These are phyloP conservation scores for Mallotus villosus DNA, from an alignment of 2,797 vertebrate genomes.

Conservation along the genomic window DNA sequence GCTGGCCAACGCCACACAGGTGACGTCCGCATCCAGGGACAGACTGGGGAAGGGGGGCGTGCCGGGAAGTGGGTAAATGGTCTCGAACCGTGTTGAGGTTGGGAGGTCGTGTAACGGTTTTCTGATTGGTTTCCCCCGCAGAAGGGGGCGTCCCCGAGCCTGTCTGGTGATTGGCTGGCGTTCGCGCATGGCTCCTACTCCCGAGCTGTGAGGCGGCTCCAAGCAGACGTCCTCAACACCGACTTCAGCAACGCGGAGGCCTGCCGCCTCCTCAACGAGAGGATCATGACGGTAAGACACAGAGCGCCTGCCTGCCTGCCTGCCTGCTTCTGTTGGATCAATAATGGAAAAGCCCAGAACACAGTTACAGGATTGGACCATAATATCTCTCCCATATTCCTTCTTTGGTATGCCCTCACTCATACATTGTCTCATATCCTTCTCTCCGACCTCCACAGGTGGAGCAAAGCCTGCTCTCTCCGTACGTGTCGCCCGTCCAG, in stretches of 20 bases:
- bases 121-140: background rate
- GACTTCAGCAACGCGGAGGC: slow-evolving; percentile 71
- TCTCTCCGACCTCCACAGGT: slow-evolving; percentile 67
- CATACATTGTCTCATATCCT: background rate
- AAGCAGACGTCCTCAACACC: slow-evolving; percentile 52
- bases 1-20: slow-evolving; percentile 33
- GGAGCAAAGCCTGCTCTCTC: slow-evolving; percentile 87
- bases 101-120: too few relatives aligned
- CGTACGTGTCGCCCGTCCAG: slow-evolving; percentile 80
- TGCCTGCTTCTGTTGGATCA: background rate
- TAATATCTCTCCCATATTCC: background rate
- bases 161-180: slow-evolving; percentile 78
- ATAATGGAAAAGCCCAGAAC: too few relatives aligned
- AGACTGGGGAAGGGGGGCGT: background rate
- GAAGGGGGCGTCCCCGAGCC: slow-evolving; percentile 34
- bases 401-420: background rate
- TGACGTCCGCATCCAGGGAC: background rate
- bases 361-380: too few relatives aligned
- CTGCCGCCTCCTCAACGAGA: slow-evolving; percentile 84
- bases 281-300: slow-evolving; percentile 84
- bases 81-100: too few relatives aligned
- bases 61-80: too few relatives aligned
- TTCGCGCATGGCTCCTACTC: slow-evolving; percentile 77
- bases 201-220: slow-evolving; percentile 66
- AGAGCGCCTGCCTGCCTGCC: too few relatives aligned